Base-by-base conservation (phyloP, 2,888 invertebrate species). In the Oscheius sp. region DNA sequence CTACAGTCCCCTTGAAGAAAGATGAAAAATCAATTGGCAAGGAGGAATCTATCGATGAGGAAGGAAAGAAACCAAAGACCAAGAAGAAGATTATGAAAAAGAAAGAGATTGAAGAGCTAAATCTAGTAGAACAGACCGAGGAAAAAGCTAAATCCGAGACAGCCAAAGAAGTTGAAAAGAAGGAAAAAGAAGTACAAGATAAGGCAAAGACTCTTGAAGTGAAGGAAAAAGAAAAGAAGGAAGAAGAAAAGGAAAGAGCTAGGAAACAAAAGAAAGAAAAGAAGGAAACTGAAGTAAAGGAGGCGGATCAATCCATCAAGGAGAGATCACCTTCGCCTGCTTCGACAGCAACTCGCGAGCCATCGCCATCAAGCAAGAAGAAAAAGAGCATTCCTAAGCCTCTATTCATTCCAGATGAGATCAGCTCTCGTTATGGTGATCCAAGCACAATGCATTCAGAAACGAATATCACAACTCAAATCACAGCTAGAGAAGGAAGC, bases 351-450 rank as follows among this genome's bases (percentile, higher is more conserved):
- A 28, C 9, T 12, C 36, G 41, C 26, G 59, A 65, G 47, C 8
- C 64, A 28, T 30, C 66, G 2, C 41, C 61, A 9, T 41, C 30
- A 22, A 67, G 62, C 17, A 67, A 67, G 38, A 71, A 71, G 61
- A n/a, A n/a, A n/a, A 68, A 65, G 44, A 67, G 66, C 50, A 71
- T 85, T 45, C 84, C 84, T 1, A 78, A 80, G 54, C 66, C 82
- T 3, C 64, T 84, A 20, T 77, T 82, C 70, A 84, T 84, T 61
- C 84, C 84, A 0, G 80, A 84, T 67, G 84, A 85, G 44, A 84
- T 84, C 54, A 82, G 80, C 64, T 85, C 83, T 24, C 68, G 77
- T 36, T 78, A 73, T 38, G 80, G 80, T n/a, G 80, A 80, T 51
- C 80, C 80, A 17, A 75, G 75, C 38, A 80, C 73, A 4, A 67